These are phyloP conservation scores for Pogonomyrmex barbatus DNA, from an alignment of 1,140 invertebrate genomes.

Conservation along the genomic window DNA sequence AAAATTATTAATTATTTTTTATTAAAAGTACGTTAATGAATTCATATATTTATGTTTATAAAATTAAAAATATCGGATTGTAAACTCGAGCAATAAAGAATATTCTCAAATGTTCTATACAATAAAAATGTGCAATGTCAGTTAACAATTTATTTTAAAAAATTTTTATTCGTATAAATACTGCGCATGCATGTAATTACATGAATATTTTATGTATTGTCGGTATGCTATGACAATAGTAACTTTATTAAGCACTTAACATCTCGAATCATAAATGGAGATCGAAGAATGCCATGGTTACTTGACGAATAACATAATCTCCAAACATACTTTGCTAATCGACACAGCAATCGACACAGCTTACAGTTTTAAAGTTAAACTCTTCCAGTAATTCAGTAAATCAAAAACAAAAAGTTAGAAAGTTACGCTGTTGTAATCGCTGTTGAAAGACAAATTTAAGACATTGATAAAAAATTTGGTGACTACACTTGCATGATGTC, in stretches of 20 bases:
- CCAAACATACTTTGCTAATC: not conserved
- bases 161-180: not conserved
- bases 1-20: not conserved
- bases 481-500: too few relatives aligned
- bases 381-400: not conserved
- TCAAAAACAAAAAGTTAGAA: not conserved
- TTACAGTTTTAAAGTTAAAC: slow-evolving; percentile 28
- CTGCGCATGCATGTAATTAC: not conserved
- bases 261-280: slow-evolving; percentile 50
- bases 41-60: not conserved
- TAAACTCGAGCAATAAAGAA: not conserved
- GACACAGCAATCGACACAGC: too few relatives aligned
- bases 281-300: slow-evolving; percentile 60
- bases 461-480: not conserved
- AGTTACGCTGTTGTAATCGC: too few relatives aligned
- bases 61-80: not conserved
- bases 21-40: not conserved
- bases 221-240: slow-evolving; percentile 4
- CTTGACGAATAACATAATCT: slow-evolving; percentile 54
- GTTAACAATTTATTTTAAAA: not conserved
- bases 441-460: not conserved
- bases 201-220: slow-evolving; percentile 11
- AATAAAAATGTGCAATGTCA: not conserved
- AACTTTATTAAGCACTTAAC: slow-evolving; percentile 32
- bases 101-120: not conserved